Conservation (phyloP, 2,888 invertebrate genomes). For the Cephus pulcher region DNA sequence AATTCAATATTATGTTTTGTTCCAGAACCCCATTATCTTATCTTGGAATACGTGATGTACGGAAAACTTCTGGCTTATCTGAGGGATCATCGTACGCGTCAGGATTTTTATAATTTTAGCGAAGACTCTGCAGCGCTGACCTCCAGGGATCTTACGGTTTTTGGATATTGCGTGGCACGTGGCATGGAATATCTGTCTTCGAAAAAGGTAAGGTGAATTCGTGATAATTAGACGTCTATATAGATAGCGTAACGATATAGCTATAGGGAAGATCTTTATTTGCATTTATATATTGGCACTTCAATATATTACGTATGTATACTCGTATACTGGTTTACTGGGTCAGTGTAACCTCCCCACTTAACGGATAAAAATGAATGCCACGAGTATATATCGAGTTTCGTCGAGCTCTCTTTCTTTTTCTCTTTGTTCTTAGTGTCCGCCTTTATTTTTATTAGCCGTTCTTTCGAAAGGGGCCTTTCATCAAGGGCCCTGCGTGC, state of each 20-base stretch:
- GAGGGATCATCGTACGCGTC: slow-evolving; percentile 72
- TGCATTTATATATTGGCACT: background rate
- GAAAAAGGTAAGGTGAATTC: slow-evolving; percentile 74
- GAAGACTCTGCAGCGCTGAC: slow-evolving; percentile 75
- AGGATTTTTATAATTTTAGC: slow-evolving; percentile 73
- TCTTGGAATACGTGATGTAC: slow-evolving; percentile 89
- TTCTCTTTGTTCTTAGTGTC: background rate
- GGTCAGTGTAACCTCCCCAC: background rate
- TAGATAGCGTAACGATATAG: background rate
- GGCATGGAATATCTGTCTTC: slow-evolving; percentile 88
- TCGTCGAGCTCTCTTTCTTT: background rate
- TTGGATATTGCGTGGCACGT: slow-evolving; percentile 84
- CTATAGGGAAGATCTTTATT: background rate
- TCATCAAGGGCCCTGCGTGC: background rate
- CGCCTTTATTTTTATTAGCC: background rate
- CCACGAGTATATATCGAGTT: background rate
- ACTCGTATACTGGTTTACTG: slow-evolving; percentile 1
- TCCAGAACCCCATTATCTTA: slow-evolving; percentile 84
- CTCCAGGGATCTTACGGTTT: slow-evolving; percentile 80
- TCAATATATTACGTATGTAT: background rate
- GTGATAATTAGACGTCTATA: background rate
- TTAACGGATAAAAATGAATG: background rate
- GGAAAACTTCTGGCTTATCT: slow-evolving; percentile 83
- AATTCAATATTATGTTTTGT: slow-evolving; percentile 29
- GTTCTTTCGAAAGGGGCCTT: background rate